Conservation (phyloP, 2,888 invertebrate species). For the Andrena minutula region DNA sequence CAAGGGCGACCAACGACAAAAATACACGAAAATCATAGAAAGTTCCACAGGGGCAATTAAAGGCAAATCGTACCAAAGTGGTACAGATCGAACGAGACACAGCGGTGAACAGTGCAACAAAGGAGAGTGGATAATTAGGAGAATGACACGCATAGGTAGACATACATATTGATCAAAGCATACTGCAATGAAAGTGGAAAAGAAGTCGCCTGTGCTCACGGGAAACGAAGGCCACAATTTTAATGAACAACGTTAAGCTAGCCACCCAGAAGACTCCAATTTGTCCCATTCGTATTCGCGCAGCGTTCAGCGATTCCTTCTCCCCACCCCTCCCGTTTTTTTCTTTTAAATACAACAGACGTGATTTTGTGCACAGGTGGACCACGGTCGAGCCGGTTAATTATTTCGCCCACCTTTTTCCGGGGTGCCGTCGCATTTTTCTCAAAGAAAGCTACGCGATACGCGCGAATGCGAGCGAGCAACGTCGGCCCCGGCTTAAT, state of each 20-base stretch:
- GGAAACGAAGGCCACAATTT: slow-evolving; percentile 3
- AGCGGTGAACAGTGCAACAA: neutral
- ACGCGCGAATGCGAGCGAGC: slow-evolving; percentile 58
- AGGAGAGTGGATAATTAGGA: neutral
- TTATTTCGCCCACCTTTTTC: slow-evolving; percentile 63
- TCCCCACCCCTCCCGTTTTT: neutral
- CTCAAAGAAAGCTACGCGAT: slow-evolving; percentile 45
- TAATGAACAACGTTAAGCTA: neutral
- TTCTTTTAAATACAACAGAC: slow-evolving; percentile 34
- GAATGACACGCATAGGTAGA: slow-evolving; percentile 51
- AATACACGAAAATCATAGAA: neutral
- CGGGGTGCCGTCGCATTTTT: slow-evolving; percentile 55
- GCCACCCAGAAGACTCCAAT: slow-evolving; percentile 7
- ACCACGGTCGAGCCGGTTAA: slow-evolving; percentile 57
- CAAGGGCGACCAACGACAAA: neutral
- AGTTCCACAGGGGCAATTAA: neutral
- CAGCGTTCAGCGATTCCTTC: neutral
- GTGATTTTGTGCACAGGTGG: slow-evolving; percentile 69
- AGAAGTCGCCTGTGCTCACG: neutral
- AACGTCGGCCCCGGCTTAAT: slow-evolving; percentile 59
- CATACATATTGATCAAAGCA: neutral
- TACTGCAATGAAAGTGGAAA: neutral
- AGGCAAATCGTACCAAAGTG: neutral
- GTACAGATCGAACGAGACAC: neutral
- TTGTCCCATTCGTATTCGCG: neutral